These are phyloP conservation scores for Eupsilia transversa DNA, from an alignment of 2,888 invertebrate genomes.

Conservation along the genomic window DNA sequence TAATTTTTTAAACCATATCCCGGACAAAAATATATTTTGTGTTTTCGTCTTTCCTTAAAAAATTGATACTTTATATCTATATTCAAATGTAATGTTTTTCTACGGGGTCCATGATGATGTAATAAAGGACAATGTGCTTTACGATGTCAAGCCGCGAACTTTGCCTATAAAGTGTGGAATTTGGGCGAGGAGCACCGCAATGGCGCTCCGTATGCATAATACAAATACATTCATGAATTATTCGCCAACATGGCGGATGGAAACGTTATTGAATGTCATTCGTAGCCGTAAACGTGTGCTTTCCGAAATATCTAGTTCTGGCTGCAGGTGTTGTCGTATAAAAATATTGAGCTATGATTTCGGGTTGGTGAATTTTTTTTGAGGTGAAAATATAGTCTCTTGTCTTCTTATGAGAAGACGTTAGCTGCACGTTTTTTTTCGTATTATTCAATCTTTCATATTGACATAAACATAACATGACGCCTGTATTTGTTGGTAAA, in stretches of 20 bases:
- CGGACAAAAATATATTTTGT: constrained; percentile 28
- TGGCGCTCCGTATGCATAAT: constrained; percentile 66
- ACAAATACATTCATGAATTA: constrained; percentile 71
- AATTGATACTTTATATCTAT: constrained; percentile 51
- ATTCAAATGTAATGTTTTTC: constrained; percentile 63
- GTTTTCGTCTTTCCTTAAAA: constrained; percentile 21
- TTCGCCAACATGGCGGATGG: constrained; percentile 62
- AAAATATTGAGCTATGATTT: constrained; percentile 57
- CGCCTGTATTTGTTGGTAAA: not conserved
- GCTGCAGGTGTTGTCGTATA: constrained; percentile 58
- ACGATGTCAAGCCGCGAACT: constrained; percentile 63
- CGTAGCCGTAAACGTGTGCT: constrained; percentile 65
- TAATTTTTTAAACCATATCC: not conserved
- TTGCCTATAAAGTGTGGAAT: constrained; percentile 67
- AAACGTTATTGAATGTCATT: constrained; percentile 70
- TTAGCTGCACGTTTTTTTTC: not conserved
- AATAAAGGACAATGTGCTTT: constrained; percentile 67
- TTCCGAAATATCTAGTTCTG: constrained; percentile 65
- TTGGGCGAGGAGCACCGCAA: constrained; percentile 60
- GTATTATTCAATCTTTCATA: not conserved
- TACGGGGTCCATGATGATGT: constrained; percentile 56
- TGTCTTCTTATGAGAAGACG: not conserved
- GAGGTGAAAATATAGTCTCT: no score
- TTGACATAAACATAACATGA: not conserved
- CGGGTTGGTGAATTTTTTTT: constrained; percentile 8